Conservation (phyloP, 2,888 invertebrate genomes). For the Melinaea marsaeus region DNA sequence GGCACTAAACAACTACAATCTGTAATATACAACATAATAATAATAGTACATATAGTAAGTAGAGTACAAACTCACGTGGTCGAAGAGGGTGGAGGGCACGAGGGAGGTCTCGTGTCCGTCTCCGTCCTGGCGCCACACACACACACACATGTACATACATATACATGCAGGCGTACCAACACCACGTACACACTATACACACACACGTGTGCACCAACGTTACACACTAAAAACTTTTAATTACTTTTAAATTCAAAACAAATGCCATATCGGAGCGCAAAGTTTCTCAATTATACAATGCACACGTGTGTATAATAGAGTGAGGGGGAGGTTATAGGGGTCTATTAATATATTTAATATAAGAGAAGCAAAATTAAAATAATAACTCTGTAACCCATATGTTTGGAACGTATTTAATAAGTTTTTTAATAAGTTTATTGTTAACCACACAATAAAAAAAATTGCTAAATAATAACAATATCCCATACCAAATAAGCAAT, state of each 20-base stretch:
- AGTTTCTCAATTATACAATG: background rate
- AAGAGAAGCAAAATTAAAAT: too few relatives aligned
- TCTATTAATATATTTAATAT: background rate
- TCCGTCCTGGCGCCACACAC: slow-evolving; percentile 69
- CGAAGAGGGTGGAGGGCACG: slow-evolving; percentile 65
- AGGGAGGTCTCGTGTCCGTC: slow-evolving; percentile 68
- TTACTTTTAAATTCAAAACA: too few relatives aligned
- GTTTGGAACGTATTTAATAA: too few relatives aligned
- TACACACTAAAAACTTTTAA: background rate
- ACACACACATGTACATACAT: slow-evolving; percentile 55
- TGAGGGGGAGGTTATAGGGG: background rate
- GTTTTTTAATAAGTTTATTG: background rate
- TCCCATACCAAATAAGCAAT: slow-evolving; percentile 9
- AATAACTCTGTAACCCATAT: too few relatives aligned
- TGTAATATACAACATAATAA: background rate
- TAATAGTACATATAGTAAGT: slow-evolving; percentile 30
- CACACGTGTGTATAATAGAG: background rate
- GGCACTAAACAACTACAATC: background rate
- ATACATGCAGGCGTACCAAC: slow-evolving; percentile 68
- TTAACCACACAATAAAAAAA: slow-evolving; percentile 2
- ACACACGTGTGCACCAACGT: slow-evolving; percentile 40
- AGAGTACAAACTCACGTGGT: slow-evolving; percentile 58
- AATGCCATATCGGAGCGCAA: too few relatives aligned
- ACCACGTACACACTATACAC: slow-evolving; percentile 39
- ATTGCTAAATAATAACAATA: slow-evolving; percentile 2